These are phyloP conservation scores for Plebejus argus DNA, from an alignment of 2,888 invertebrate species.

Conservation along the genomic window DNA sequence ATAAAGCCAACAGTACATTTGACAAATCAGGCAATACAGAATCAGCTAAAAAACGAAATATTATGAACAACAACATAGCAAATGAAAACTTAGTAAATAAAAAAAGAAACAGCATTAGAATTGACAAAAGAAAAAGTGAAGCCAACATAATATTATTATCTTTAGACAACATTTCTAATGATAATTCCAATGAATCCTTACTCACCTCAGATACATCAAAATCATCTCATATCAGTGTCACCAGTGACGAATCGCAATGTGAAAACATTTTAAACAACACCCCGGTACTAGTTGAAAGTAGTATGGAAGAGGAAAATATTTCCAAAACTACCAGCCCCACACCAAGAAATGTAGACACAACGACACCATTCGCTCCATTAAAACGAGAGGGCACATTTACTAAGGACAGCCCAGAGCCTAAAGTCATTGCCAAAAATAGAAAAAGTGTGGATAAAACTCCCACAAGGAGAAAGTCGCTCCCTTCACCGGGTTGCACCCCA, in stretches of 20 bases:
- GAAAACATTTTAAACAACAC: constrained; percentile 63
- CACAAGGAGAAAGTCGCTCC: constrained; percentile 51
- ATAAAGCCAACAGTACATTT: constrained; percentile 47
- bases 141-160: constrained; percentile 33
- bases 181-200: constrained; percentile 43
- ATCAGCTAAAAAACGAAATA: background rate
- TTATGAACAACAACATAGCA: background rate
- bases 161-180: constrained; percentile 34
- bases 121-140: background rate
- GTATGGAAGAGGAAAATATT: constrained; percentile 54
- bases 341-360: background rate
- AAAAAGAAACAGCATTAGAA: background rate
- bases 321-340: constrained; percentile 9
- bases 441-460: constrained; percentile 50
- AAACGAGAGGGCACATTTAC: constrained; percentile 69
- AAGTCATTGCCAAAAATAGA: constrained; percentile 38
- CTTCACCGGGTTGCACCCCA: constrained; percentile 67
- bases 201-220: constrained; percentile 54
- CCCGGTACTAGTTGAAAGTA: constrained; percentile 66
- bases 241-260: constrained; percentile 61
- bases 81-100: constrained; percentile 29
- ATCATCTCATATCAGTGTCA: constrained; percentile 57
- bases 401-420: constrained; percentile 55
- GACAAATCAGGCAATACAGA: constrained; percentile 47
- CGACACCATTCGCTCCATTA: background rate